These are phyloP conservation scores for Polylopha cassiicola DNA, from an alignment of 2,888 invertebrate genomes.

Conservation along the genomic window DNA sequence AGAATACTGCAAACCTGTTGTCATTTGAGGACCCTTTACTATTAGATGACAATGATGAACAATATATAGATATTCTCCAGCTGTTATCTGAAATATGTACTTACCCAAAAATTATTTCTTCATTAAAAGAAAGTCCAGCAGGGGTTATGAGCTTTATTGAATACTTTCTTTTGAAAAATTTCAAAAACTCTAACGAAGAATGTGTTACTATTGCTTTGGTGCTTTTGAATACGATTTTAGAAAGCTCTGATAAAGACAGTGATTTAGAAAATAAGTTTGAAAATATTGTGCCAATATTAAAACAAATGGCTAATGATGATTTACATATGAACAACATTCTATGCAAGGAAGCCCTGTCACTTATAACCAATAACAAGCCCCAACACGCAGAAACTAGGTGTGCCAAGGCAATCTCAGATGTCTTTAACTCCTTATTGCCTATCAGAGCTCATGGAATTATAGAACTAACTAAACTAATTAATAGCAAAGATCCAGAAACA, in stretches of 20 bases:
- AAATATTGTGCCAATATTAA: slow-evolving; percentile 46
- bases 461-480: slow-evolving; percentile 83
- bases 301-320: slow-evolving; percentile 39
- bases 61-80: slow-evolving; percentile 67
- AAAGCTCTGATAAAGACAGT: slow-evolving; percentile 39
- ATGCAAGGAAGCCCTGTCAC: slow-evolving; percentile 52
- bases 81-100: slow-evolving; percentile 71
- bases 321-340: slow-evolving; percentile 45
- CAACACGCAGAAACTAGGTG: slow-evolving; percentile 56
- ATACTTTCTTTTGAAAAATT: slow-evolving; percentile 50
- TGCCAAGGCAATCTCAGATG: slow-evolving; percentile 80
- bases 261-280: slow-evolving; percentile 39
- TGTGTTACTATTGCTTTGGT: slow-evolving; percentile 61
- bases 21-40: slow-evolving; percentile 48
- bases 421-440: slow-evolving; percentile 85
- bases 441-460: slow-evolving; percentile 89
- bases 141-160: slow-evolving; percentile 68
- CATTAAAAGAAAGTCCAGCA: slow-evolving; percentile 60
- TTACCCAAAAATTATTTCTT: slow-evolving; percentile 55
- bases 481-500: slow-evolving; percentile 79
- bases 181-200: slow-evolving; percentile 46
- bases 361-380: slow-evolving; percentile 39
- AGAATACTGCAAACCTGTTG: slow-evolving; percentile 48
- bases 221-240: slow-evolving; percentile 58
- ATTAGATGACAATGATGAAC: slow-evolving; percentile 45